Conservation (phyloP, 2,888 invertebrate species). For the Agapostemon virescens region DNA sequence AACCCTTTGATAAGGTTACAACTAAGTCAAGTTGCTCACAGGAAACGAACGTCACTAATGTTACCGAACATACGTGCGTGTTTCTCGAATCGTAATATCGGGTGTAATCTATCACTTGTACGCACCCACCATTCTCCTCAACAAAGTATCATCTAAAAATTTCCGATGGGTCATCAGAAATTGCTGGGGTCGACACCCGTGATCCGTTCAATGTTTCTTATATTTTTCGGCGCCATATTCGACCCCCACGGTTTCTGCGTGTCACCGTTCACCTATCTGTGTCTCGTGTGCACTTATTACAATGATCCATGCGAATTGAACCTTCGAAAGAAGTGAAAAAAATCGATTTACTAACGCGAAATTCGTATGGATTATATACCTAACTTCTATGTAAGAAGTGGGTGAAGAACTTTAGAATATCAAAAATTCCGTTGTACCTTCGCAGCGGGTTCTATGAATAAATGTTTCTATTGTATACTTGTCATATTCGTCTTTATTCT, state of each 20-base stretch:
- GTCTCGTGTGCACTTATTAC: conserved; percentile 77
- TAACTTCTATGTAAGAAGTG: conserved; percentile 49
- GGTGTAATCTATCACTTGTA: conserved; percentile 53
- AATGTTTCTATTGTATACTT: conserved; percentile 78
- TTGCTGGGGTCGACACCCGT: conserved; percentile 31
- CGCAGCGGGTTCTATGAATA: conserved; percentile 76
- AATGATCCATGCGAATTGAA: conserved; percentile 66
- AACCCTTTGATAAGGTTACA: conserved; percentile 11
- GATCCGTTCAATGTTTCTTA: not conserved
- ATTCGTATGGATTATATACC: conserved; percentile 61
- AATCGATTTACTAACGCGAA: not conserved
- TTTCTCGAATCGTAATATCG: conserved; percentile 54
- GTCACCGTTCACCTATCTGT: conserved; percentile 73
- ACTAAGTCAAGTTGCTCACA: conserved; percentile 42
- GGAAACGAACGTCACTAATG: conserved; percentile 30
- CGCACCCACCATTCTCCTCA: conserved; percentile 50
- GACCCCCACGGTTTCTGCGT: conserved; percentile 48
- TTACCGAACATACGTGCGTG: conserved; percentile 50
- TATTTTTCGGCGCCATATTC: conserved; percentile 9
- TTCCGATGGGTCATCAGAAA: conserved; percentile 47
- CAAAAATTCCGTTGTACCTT: conserved; percentile 75
- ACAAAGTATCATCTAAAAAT: conserved; percentile 57
- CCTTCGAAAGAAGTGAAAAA: conserved; percentile 22
- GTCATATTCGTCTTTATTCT: conserved; percentile 28
- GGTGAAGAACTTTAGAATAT: conserved; percentile 70